Evolutionary conservation across 1,140 invertebrate species (phyloP).

Genomic region (Ooceraea biroi): DNA sequence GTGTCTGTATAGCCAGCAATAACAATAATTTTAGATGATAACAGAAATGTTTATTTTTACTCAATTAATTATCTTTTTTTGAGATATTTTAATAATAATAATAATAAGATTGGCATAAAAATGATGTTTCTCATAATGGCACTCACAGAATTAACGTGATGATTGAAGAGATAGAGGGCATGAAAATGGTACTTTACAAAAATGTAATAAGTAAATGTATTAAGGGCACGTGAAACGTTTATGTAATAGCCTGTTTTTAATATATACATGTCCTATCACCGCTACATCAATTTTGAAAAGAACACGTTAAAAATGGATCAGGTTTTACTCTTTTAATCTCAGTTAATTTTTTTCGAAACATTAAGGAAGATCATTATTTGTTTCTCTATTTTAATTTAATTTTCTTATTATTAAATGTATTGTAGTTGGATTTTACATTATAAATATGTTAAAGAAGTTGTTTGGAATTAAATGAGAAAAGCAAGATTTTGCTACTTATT

Average conservation of each 20-base stretch:
- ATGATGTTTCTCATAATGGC: not conserved
- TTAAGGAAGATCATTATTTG: too few species aligned
- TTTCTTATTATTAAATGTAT: too few species aligned
- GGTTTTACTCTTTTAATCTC: too few species aligned
- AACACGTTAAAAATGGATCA: not conserved
- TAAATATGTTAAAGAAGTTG: too few species aligned
- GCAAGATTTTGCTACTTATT: too few species aligned
- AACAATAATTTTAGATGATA: too few species aligned
- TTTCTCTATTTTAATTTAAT: too few species aligned
- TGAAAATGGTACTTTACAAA: not conserved
- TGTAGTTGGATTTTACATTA: too few species aligned
- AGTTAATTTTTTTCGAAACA: not conserved
- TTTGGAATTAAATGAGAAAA: too few species aligned
- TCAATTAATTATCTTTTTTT: too few species aligned
- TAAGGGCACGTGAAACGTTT: not conserved
- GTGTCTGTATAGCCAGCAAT: not conserved
- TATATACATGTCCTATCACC: not conserved
- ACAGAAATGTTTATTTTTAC: too few species aligned
- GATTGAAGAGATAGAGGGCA: not conserved
- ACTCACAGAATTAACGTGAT: not conserved
- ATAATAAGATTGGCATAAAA: constrained; percentile 4
- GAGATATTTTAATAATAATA: constrained; percentile 8
- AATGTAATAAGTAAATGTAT: constrained; percentile 19
- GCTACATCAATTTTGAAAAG: not conserved
- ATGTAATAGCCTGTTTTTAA: not conserved